phyloP scores from a whole-genome alignment of 1,140 invertebrate genomes.

The Pissodes strobi region DNA sequence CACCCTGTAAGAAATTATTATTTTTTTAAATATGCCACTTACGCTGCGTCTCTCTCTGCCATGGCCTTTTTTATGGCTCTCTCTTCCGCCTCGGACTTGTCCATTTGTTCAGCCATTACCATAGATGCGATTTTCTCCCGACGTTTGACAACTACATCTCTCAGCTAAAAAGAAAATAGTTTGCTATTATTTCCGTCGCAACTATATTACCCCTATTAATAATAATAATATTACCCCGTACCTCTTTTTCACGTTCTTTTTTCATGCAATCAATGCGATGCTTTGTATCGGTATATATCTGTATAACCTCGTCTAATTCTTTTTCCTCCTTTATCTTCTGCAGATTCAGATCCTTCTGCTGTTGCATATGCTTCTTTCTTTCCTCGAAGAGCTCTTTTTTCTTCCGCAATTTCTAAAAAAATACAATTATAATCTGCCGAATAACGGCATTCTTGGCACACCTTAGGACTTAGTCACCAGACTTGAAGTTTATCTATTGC shows the following conservation, averaged over 20 bases:
- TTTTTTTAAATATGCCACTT: slow-evolving; percentile 3
- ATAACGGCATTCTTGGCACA: no score
- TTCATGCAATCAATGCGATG: slow-evolving; percentile 42
- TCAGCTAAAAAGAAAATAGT: slow-evolving; percentile 34
- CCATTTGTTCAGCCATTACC: slow-evolving; percentile 32
- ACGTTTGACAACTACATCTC: slow-evolving; percentile 21
- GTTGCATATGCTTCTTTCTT: slow-evolving; percentile 49
- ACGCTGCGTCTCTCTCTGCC: slow-evolving; percentile 36
- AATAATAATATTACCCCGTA: slow-evolving; percentile 2
- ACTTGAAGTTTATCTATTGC: no score
- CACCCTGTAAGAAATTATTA: not conserved
- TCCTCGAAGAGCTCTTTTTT: slow-evolving; percentile 44
- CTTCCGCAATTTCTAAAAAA: slow-evolving; percentile 27
- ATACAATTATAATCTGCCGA: not conserved
- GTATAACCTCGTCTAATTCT: slow-evolving; percentile 45
- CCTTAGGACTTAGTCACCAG: no score
- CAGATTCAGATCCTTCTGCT: slow-evolving; percentile 40
- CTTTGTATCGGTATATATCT: slow-evolving; percentile 43
- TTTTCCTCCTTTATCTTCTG: slow-evolving; percentile 40
- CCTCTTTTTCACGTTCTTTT: slow-evolving; percentile 41
- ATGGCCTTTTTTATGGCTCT: slow-evolving; percentile 33
- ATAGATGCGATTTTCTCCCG: slow-evolving; percentile 25
- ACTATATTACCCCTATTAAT: no score
- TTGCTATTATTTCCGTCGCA: no score
- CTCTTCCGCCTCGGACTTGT: slow-evolving; percentile 40